Evolutionary conservation across 1,140 invertebrate genomes (phyloP).

Genomic region (Planococcus citri): DNA sequence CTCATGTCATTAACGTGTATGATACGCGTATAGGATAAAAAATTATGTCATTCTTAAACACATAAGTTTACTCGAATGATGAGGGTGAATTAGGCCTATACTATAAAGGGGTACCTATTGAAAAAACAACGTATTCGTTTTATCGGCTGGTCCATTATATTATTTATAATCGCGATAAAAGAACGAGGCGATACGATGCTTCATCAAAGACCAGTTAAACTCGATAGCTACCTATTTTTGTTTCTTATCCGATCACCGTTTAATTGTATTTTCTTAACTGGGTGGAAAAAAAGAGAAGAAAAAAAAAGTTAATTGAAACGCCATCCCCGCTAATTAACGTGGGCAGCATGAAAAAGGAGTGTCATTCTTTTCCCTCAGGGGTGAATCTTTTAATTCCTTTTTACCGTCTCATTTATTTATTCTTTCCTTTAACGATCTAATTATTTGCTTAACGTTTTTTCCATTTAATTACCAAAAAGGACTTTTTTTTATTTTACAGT

Average conservation of each 20-base stretch:
- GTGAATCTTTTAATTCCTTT: conserved; percentile 19
- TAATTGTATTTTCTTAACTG: conserved; percentile 13
- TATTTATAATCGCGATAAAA: background rate
- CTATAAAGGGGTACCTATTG: too few species aligned
- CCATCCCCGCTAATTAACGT: conserved; percentile 18
- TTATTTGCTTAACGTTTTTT: conserved; percentile 20
- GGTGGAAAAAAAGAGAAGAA: background rate
- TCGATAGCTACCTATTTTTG: conserved; percentile 3
- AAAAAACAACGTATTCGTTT: background rate
- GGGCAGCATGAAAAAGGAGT: conserved; percentile 19
- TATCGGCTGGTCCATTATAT: background rate
- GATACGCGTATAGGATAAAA: too few species aligned
- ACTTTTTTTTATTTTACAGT: conserved; percentile 20
- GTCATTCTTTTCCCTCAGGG: conserved; percentile 17
- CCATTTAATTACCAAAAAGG: conserved; percentile 15
- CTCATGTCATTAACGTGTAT: too few species aligned
- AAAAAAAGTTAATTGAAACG: conserved; percentile 19
- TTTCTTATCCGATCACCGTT: conserved; percentile 10
- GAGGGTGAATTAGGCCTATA: background rate
- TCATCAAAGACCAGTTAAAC: background rate
- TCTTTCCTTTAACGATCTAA: conserved; percentile 18
- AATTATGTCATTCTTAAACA: too few species aligned
- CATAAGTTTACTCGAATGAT: background rate
- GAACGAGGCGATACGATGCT: background rate
- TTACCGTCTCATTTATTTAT: conserved; percentile 20